Evolutionary conservation across 1,140 invertebrate genomes (phyloP).

Genomic region (Xylocopa sonorina): DNA sequence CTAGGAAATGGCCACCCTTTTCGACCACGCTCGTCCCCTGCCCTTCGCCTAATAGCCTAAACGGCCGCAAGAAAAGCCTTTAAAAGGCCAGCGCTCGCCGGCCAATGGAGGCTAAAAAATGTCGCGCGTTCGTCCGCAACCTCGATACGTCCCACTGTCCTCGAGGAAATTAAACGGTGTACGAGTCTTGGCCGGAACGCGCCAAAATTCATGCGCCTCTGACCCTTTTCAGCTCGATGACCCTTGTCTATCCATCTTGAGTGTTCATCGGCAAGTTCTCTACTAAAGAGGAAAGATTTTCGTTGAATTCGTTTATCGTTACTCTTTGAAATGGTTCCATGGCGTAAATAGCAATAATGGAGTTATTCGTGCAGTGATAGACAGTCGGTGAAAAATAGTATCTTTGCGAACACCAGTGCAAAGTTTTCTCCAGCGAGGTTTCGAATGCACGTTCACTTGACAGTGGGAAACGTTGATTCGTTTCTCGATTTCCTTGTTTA

Average conservation of each 20-base stretch:
- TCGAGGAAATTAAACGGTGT: slow-evolving; percentile 62
- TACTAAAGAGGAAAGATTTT: too few relatives aligned
- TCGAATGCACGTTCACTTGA: too few relatives aligned
- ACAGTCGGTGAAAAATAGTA: too few relatives aligned
- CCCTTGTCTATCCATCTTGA: background rate
- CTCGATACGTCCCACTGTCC: slow-evolving; percentile 10
- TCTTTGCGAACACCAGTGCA: too few relatives aligned
- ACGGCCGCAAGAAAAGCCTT: slow-evolving; percentile 57
- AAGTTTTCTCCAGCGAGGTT: too few relatives aligned
- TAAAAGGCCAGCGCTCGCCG: slow-evolving; percentile 47
- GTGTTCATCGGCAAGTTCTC: too few relatives aligned
- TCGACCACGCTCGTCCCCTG: slow-evolving; percentile 45
- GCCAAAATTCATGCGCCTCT: background rate
- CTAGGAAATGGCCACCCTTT: slow-evolving; percentile 74
- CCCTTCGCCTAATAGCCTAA: slow-evolving; percentile 64
- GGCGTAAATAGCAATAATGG: too few relatives aligned
- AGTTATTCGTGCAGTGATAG: too few relatives aligned
- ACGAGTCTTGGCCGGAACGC: background rate
- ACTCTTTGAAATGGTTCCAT: too few relatives aligned
- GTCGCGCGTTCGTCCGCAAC: slow-evolving; percentile 13
- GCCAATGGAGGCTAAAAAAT: slow-evolving; percentile 55
- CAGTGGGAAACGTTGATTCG: background rate
- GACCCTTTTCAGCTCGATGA: slow-evolving; percentile 13
- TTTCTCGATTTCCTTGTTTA: background rate
- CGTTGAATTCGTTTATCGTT: too few relatives aligned